A percentile compares a stretch with the other conserved stretches of the same genome.
Evolutionary conservation across 1,140 invertebrate species (phyloP).

Genomic region (Dreissena polymorpha): DNA sequence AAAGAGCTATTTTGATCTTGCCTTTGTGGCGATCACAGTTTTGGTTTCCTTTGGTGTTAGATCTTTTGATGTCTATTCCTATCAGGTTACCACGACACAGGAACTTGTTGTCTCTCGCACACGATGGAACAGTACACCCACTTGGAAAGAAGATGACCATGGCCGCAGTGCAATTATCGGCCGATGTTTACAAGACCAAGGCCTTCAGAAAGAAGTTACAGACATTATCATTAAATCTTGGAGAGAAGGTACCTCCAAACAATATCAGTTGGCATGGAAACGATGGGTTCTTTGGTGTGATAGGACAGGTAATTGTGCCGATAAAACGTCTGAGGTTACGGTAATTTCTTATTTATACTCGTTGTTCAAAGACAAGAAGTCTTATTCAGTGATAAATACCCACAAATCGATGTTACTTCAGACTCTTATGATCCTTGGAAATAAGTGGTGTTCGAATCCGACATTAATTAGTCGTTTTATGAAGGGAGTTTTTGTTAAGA

Average conservation of each 20-base stretch:
- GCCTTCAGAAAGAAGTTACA: constrained; percentile 9
- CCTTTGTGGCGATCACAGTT: constrained; percentile 50
- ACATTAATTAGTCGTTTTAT: background rate
- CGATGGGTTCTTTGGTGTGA: constrained; percentile 16
- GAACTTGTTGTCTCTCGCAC: constrained; percentile 28
- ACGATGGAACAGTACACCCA: constrained; percentile 18
- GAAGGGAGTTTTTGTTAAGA: constrained; percentile 14
- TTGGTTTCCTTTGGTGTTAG: constrained; percentile 37
- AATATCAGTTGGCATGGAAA: constrained; percentile 19
- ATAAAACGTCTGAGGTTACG: constrained; percentile 1
- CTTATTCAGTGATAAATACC: constrained; percentile 20
- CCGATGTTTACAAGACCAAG: background rate
- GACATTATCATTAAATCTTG: constrained; percentile 11
- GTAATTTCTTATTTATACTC: constrained; percentile 16
- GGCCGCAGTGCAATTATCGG: constrained; percentile 42
- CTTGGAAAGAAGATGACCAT: constrained; percentile 26
- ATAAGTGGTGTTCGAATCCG: constrained; percentile 11
- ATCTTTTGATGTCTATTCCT: constrained; percentile 26
- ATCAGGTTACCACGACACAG: constrained; percentile 38
- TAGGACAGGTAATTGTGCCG: constrained; percentile 1
- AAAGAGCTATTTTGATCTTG: too few species aligned
- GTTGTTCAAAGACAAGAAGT: constrained; percentile 14
- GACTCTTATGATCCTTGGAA: constrained; percentile 6
- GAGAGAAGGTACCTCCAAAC: constrained; percentile 8
- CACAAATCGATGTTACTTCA: constrained; percentile 21